Conservation (phyloP, 1,140 invertebrate genomes). For the Argopecten irradians region DNA sequence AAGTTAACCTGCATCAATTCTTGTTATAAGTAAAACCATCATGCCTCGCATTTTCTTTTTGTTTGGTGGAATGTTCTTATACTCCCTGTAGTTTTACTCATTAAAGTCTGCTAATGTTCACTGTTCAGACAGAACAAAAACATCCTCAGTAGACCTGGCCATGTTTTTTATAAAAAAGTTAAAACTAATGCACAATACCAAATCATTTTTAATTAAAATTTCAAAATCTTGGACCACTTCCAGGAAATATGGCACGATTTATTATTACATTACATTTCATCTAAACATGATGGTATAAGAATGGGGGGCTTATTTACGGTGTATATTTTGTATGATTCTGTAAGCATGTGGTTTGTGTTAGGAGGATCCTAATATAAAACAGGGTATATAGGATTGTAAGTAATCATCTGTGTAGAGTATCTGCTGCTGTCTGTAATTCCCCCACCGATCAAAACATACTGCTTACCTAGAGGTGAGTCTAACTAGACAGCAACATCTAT, state of each 20-base stretch:
- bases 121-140: not conserved
- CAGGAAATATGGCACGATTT: not conserved
- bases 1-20: not conserved
- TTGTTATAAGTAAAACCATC: not conserved
- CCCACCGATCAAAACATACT: not conserved
- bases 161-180: not conserved
- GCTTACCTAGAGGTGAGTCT: not conserved
- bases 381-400: not conserved
- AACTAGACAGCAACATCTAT: not conserved
- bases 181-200: not conserved
- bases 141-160: not conserved
- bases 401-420: not conserved
- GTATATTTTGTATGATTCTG: not conserved
- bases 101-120: not conserved
- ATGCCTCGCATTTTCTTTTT: not conserved
- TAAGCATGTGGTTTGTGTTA: conserved; percentile 16
- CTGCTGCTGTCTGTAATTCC: not conserved
- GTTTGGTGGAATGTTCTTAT: not conserved
- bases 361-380: conserved; percentile 12
- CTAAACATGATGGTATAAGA: not conserved
- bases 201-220: not conserved
- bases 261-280: not conserved
- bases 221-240: not conserved
- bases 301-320: not conserved
- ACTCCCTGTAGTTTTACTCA: not conserved